These are phyloP conservation scores for Syncerus caffer DNA, from an alignment of 2,797 vertebrate genomes.

Conservation along the genomic window DNA sequence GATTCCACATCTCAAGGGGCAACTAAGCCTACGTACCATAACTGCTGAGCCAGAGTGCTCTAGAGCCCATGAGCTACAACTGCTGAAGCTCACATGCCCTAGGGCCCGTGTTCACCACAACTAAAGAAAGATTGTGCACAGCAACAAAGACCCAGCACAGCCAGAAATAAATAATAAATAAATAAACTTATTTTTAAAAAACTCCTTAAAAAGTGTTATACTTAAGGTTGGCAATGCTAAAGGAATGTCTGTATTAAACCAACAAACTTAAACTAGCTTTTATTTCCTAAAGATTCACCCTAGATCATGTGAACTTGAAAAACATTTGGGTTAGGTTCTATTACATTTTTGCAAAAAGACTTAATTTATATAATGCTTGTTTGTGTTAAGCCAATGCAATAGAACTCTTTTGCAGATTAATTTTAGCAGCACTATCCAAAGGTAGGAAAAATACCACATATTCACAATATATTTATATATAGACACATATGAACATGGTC, in stretches of 20 bases:
- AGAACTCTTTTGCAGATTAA: neutral
- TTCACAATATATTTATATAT: neutral
- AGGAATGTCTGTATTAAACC: neutral
- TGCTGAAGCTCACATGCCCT: neutral
- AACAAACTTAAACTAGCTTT: neutral
- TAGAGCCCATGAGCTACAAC: neutral
- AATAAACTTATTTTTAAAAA: neutral
- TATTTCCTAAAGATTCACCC: neutral
- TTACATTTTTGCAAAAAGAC: neutral
- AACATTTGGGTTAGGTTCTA: neutral
- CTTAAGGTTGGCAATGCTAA: neutral
- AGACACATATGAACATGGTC: neutral
- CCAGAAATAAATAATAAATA: neutral
- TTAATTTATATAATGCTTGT: neutral
- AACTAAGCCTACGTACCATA: neutral
- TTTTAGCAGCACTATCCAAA: neutral
- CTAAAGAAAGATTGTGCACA: neutral
- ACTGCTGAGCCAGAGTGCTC: neutral
- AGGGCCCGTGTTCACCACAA: neutral
- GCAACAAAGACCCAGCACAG: neutral
- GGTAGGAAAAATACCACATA: neutral
- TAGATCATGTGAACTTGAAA: neutral
- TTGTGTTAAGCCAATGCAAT: neutral
- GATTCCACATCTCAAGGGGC: neutral
- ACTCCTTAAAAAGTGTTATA: neutral